Percentiles rank a stretch among this genome's conserved stretches.
Evolutionary conservation across 2,113 vertebrate species (phyloP).

Genomic region (Heptranchias perlo): DNA sequence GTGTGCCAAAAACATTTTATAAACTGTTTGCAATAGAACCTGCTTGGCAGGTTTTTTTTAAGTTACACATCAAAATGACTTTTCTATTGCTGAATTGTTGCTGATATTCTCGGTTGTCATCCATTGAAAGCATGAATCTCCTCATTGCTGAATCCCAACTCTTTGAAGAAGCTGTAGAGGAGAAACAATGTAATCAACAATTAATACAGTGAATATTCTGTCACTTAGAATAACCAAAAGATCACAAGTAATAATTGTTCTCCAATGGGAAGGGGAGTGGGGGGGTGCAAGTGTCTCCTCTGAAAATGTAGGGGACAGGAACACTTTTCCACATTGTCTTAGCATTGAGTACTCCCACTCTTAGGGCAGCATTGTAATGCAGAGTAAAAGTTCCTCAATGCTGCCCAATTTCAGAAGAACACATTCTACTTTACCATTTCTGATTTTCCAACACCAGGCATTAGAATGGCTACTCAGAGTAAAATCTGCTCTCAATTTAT

Average conservation of each 20-base stretch:
- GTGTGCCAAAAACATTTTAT: not conserved
- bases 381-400: not conserved
- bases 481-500: too few species aligned
- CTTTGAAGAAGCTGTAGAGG: constrained; percentile 52
- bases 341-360: not conserved
- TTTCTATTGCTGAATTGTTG: not conserved
- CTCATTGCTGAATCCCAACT: constrained; percentile 55
- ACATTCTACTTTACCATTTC: too few species aligned
- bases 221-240: not conserved
- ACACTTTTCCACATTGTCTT: not conserved
- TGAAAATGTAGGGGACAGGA: not conserved
- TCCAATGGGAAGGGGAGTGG: too few species aligned
- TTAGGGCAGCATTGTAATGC: not conserved
- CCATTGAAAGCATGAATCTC: constrained; percentile 59
- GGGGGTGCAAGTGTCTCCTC: too few species aligned
- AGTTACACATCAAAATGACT: not conserved
- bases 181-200: not conserved
- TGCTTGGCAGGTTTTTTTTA: not conserved
- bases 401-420: too few species aligned
- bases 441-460: too few species aligned
- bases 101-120: constrained; percentile 43
- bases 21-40: not conserved
- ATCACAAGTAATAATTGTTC: not conserved
- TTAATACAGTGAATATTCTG: not conserved
- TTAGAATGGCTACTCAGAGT: too few species aligned